Percentiles rank a stretch among this genome's conserved stretches.
These are phyloP conservation scores for Craterocephalus amniculus DNA, from an alignment of 2,797 vertebrate species.

Conservation along the genomic window DNA sequence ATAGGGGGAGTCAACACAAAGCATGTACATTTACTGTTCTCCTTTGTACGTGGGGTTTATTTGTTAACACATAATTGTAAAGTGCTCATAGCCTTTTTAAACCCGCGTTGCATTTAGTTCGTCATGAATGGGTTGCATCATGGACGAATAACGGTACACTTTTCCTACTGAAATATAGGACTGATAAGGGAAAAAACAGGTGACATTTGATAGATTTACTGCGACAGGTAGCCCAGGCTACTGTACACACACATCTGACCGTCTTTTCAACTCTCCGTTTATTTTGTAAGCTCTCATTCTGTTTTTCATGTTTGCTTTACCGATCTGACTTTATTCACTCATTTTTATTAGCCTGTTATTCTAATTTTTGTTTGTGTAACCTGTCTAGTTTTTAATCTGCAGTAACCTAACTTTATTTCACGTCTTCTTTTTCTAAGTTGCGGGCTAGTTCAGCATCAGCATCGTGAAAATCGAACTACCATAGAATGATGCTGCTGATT, in stretches of 20 bases:
- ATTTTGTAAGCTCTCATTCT: background rate
- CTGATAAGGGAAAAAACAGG: background rate
- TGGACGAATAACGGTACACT: background rate
- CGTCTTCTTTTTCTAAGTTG: background rate
- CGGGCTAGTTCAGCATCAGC: background rate
- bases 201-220: background rate
- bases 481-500: conserved; percentile 3
- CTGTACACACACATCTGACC: background rate
- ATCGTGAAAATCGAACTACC: conserved; percentile 21
- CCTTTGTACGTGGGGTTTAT: background rate
- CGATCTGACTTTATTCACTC: background rate
- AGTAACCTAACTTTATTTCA: background rate
- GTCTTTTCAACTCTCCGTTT: no score
- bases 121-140: no score
- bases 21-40: background rate
- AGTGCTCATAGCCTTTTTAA: background rate
- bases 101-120: background rate
- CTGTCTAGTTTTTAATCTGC: background rate
- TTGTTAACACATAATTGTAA: background rate
- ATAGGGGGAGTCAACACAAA: conserved; percentile 1
- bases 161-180: background rate
- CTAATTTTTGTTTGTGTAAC: background rate
- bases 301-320: no score
- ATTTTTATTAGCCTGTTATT: background rate
- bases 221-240: background rate